Conservation (phyloP, 2,888 invertebrate genomes). For the Esperia sulphurella region DNA sequence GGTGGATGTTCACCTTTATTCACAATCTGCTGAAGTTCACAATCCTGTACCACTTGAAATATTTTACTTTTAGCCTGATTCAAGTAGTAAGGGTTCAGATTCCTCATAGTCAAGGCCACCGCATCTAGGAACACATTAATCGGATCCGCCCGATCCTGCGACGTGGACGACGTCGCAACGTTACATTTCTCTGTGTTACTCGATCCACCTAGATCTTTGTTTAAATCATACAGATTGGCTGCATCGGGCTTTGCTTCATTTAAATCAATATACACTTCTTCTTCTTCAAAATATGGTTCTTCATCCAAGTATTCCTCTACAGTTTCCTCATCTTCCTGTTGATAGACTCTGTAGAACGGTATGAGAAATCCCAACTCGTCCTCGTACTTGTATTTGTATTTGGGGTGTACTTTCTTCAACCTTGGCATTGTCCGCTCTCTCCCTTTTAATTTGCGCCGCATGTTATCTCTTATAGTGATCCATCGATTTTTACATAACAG, state of each 20-base stretch:
- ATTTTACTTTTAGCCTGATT: constrained; percentile 21
- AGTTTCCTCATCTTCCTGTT: not conserved
- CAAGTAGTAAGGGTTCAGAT: constrained; percentile 17
- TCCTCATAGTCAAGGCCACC: constrained; percentile 14
- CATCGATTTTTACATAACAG: constrained; percentile 14
- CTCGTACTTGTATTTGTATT: constrained; percentile 3
- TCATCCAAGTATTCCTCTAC: not conserved
- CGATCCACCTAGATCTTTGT: not conserved
- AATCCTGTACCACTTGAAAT: constrained; percentile 19
- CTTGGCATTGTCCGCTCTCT: not conserved
- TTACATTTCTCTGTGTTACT: not conserved
- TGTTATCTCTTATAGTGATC: constrained; percentile 16
- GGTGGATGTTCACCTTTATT: constrained; percentile 3
- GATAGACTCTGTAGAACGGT: not conserved
- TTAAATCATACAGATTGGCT: not conserved
- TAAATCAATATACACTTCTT: not conserved
- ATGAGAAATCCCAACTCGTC: not conserved
- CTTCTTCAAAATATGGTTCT: not conserved
- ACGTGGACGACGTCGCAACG: not conserved
- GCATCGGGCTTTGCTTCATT: not conserved
- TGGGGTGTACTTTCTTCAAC: not conserved
- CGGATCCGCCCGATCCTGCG: not conserved
- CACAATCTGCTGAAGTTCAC: constrained; percentile 18
- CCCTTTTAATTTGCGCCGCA: constrained; percentile 8
- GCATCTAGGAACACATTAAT: not conserved